phyloP scores from a whole-genome alignment of 2,888 invertebrate genomes.

The Liopterus haemorrhoidalis region DNA sequence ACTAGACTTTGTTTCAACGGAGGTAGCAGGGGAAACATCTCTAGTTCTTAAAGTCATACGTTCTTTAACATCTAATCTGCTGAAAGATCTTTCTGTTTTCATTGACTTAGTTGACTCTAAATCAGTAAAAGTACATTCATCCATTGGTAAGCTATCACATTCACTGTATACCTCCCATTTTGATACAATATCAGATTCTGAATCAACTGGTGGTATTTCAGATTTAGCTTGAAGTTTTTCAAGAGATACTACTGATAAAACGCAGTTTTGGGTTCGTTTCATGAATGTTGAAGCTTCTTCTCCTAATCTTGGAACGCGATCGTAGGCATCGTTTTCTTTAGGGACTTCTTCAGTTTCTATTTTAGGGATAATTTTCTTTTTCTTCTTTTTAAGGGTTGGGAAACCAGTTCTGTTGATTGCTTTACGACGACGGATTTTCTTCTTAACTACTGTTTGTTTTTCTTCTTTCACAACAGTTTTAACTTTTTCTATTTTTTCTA shows the following conservation, averaged over 20 bases:
- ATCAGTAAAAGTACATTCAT: slow-evolving; percentile 47
- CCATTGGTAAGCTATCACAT: slow-evolving; percentile 57
- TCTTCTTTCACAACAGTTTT: slow-evolving; percentile 31
- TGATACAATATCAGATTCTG: slow-evolving; percentile 41
- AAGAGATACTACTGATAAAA: slow-evolving; percentile 56
- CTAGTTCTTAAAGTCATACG: slow-evolving; percentile 32
- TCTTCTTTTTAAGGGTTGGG: slow-evolving; percentile 76
- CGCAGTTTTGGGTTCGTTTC: slow-evolving; percentile 50
- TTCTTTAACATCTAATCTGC: slow-evolving; percentile 44
- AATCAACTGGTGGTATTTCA: slow-evolving; percentile 29
- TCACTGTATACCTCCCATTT: slow-evolving; percentile 58
- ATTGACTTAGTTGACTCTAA: slow-evolving; percentile 50
- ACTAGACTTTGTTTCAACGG: slow-evolving; percentile 18
- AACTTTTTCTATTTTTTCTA: slow-evolving; percentile 14
- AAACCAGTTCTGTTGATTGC: slow-evolving; percentile 83
- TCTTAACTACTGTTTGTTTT: slow-evolving; percentile 35
- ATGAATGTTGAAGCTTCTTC: slow-evolving; percentile 63
- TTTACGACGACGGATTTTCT: slow-evolving; percentile 60
- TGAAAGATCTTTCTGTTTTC: slow-evolving; percentile 43
- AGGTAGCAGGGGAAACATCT: slow-evolving; percentile 27
- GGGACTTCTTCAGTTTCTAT: slow-evolving; percentile 34
- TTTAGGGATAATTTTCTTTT: slow-evolving; percentile 52
- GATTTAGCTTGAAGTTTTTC: slow-evolving; percentile 56
- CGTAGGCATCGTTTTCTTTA: slow-evolving; percentile 44
- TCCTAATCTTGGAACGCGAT: slow-evolving; percentile 63